Evolutionary conservation across 2,888 invertebrate genomes (phyloP).

Genomic region (Empis stercorea): DNA sequence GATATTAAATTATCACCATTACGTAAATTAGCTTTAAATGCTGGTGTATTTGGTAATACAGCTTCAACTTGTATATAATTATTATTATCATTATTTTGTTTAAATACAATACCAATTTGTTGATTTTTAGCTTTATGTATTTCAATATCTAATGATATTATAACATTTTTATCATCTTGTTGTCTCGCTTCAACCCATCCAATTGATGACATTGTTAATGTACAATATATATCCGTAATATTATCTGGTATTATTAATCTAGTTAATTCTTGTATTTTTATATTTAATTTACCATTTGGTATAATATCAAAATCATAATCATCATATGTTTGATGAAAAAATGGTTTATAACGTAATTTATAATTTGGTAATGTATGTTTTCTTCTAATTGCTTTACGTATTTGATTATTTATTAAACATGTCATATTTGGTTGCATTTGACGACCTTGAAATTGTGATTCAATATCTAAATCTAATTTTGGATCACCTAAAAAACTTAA

Average conservation of each 20-base stretch:
- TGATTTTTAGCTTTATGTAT: constrained; percentile 49
- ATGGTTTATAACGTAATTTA: constrained; percentile 78
- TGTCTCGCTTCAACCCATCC: constrained; percentile 42
- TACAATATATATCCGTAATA: constrained; percentile 39
- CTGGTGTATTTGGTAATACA: constrained; percentile 68
- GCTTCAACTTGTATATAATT: constrained; percentile 51
- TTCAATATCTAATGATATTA: constrained; percentile 43
- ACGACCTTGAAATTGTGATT: constrained; percentile 85
- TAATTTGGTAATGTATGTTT: constrained; percentile 92
- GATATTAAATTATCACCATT: constrained; percentile 64
- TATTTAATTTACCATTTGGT: constrained; percentile 57
- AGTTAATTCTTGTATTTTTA: constrained; percentile 65
- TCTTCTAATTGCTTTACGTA: constrained; percentile 75
- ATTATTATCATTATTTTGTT: constrained; percentile 45
- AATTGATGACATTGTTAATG: constrained; percentile 41
- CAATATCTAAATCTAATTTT: constrained; percentile 72
- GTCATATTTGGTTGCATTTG: constrained; percentile 84
- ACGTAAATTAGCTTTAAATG: constrained; percentile 58
- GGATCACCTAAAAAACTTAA: constrained; percentile 83
- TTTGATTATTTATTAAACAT: constrained; percentile 79
- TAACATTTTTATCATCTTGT: constrained; percentile 29
- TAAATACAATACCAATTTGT: constrained; percentile 53
- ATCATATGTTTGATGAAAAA: constrained; percentile 60
- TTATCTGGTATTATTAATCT: constrained; percentile 41
- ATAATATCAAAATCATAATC: constrained; percentile 44